Conservation (phyloP, 2,113 vertebrate genomes). For the Parotia lawesii region DNA sequence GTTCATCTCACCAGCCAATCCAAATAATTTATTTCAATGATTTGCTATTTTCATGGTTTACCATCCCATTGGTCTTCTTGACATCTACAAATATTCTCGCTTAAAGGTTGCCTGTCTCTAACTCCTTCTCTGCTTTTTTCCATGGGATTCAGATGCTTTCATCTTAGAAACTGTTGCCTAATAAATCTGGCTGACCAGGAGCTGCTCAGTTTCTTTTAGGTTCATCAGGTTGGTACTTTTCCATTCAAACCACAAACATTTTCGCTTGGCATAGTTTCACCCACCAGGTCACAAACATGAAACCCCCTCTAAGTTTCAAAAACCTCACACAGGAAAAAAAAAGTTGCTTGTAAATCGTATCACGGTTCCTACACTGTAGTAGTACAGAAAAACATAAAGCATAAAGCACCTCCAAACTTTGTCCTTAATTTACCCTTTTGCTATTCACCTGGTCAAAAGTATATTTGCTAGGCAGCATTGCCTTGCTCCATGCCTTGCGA, state of each 20-base stretch:
- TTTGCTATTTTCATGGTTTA: not conserved
- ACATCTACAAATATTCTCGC: not conserved
- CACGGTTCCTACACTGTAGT: not conserved
- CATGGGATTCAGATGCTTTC: not conserved
- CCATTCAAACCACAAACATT: not conserved
- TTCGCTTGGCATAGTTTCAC: not conserved
- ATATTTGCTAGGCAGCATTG: not conserved
- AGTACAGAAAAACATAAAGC: not conserved
- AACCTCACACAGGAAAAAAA: not conserved
- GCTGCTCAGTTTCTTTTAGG: not conserved
- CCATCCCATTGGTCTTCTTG: not conserved
- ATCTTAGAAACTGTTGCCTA: not conserved
- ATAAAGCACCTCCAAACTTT: not conserved
- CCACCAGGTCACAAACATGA: not conserved
- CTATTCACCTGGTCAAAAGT: not conserved
- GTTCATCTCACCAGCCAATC: not conserved
- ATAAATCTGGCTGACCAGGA: not conserved
- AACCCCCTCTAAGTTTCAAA: not conserved
- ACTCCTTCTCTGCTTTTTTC: constrained; percentile 1
- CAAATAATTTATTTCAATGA: not conserved
- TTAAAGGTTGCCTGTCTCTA: not conserved
- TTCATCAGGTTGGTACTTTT: not conserved
- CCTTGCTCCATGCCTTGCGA: not conserved
- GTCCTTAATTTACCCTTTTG: not conserved
- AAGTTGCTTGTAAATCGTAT: not conserved